Conservation (phyloP, 2,888 invertebrate species). For the Pardosa pseudoannulata region DNA sequence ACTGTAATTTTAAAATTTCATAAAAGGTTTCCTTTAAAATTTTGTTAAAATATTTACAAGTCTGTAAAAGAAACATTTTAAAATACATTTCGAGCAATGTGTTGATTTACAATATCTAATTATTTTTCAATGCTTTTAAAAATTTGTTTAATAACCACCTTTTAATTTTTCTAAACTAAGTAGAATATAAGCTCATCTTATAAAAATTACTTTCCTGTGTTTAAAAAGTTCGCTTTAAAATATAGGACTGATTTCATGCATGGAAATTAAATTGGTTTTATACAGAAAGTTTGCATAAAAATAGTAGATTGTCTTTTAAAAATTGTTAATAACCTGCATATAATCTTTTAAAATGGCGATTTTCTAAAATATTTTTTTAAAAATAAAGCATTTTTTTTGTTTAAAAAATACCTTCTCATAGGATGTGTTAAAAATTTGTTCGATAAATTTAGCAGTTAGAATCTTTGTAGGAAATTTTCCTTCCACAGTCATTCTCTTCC, state of each 20-base stretch:
- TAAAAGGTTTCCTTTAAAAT: slow-evolving; percentile 14
- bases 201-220: not conserved
- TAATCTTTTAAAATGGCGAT: not conserved
- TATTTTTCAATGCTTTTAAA: too few relatives aligned
- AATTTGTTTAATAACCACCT: not conserved
- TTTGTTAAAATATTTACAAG: slow-evolving; percentile 20
- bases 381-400: not conserved
- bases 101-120: too few relatives aligned
- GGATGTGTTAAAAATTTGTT: not conserved
- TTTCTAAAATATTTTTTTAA: not conserved
- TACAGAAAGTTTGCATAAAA: not conserved
- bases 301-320: slow-evolving; percentile 15
- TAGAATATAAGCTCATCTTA: slow-evolving; percentile 2
- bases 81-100: too few relatives aligned
- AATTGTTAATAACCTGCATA: not conserved
- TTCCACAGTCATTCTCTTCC: too few relatives aligned
- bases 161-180: not conserved
- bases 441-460: not conserved
- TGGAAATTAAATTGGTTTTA: not conserved
- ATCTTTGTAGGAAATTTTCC: too few relatives aligned
- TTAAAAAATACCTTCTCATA: not conserved
- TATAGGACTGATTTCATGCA: not conserved
- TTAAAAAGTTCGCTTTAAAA: not conserved
- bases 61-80: not conserved
- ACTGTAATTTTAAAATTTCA: slow-evolving; percentile 28